These are phyloP conservation scores for Cybosia mesomella DNA, from an alignment of 2,888 invertebrate species.

Conservation along the genomic window DNA sequence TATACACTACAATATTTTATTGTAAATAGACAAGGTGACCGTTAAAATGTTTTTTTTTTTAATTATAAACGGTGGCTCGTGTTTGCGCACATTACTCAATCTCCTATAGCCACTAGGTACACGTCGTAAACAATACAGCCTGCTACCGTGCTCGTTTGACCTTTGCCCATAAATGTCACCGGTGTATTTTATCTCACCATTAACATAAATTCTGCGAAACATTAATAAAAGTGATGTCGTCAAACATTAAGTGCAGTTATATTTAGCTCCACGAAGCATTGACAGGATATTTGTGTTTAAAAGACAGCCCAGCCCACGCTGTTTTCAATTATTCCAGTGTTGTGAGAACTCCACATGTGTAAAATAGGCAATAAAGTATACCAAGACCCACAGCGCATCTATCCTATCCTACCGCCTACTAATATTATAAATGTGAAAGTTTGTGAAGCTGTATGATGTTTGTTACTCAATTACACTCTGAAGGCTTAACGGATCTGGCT, in stretches of 20 bases:
- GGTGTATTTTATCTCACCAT: slow-evolving; percentile 45
- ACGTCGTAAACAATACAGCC: slow-evolving; percentile 23
- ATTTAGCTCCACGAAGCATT: not conserved
- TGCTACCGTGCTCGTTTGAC: slow-evolving; percentile 51
- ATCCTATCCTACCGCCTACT: too few species aligned
- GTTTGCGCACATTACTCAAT: slow-evolving; percentile 42
- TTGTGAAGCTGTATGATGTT: too few species aligned
- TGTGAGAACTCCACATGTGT: not conserved
- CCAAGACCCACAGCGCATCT: too few species aligned
- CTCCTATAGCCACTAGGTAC: slow-evolving; percentile 35
- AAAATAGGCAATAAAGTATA: not conserved
- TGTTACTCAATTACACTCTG: too few species aligned
- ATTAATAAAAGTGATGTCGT: slow-evolving; percentile 4
- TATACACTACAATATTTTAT: too few species aligned
- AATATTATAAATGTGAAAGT: too few species aligned
- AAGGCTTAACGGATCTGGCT: too few species aligned
- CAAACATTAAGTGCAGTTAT: slow-evolving; percentile 6
- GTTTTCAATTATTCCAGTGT: not conserved
- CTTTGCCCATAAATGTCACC: slow-evolving; percentile 57
- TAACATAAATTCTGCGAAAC: slow-evolving; percentile 34
- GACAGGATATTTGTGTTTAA: not conserved
- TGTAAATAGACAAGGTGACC: too few species aligned
- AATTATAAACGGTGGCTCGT: slow-evolving; percentile 43
- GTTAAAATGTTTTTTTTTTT: slow-evolving; percentile 38
- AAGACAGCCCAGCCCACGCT: not conserved